Evolutionary conservation across 2,797 vertebrate genomes (phyloP), one percentile per base, ranked within the genome.

Genomic region (Babyrousa celebensis): DNA sequence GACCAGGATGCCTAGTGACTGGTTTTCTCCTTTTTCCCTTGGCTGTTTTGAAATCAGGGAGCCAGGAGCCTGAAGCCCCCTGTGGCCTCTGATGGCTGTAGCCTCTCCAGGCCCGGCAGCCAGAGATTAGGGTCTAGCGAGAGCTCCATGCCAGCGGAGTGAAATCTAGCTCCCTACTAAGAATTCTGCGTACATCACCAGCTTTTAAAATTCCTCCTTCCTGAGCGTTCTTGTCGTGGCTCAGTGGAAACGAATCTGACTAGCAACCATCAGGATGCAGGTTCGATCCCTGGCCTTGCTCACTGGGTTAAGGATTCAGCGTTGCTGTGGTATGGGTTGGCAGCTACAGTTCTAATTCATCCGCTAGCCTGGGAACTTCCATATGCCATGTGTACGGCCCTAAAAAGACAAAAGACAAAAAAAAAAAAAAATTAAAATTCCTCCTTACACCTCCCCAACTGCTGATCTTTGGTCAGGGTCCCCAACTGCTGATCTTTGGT

Each of bases 21-120:
- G 11, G 63, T 68, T 82, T 97, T 85, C 67, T 52, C 67, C 80
- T 82, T 87, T 86, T 83, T 43, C 72, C 29, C 43, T 87, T 43
- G 89, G 25, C 75, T 95, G 25, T 85, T 92, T 95, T 92, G 48
- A 90, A 97, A 90, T 86, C 7, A 27, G 75, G 67, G 52, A 94
- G 54, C 78, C 70, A 87, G 63, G 65, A 93, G 63, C 89, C 90
- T 95, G 93, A 95, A 94, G 85, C 58, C 60, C 21, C 77, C 67
- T 14, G 18, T 85, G 93, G 62, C 40, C 56, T 90, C 72, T 84
- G 74, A 62, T 71, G 43, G 72, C 25, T 16, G 0, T 52, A 43
- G 25, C 71, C 58, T 89, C 29, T 93, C 1, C 14, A 87, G 85
- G 62, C 58, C 83, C 89, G 23, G 70, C 25, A 40, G 58, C 71